Evolutionary conservation across 1,140 invertebrate genomes (phyloP), one percentile per base, ranked within the genome.

Genomic region (Drosophila bocki): DNA sequence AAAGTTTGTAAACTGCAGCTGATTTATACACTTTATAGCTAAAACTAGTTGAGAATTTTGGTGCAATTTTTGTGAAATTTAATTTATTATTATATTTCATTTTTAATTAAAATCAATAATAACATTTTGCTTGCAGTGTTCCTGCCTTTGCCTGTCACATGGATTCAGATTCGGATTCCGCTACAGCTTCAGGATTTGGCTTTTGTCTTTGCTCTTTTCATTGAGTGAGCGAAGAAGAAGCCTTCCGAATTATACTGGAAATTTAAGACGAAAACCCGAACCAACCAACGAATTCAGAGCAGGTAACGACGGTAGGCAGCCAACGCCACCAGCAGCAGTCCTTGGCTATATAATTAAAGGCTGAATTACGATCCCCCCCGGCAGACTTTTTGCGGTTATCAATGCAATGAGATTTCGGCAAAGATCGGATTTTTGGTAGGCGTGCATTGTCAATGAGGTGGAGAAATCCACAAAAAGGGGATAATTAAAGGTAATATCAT

Each of bases 401-500:
- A 69, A 64, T 65, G 67, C 67, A 70, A 47, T 54, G 47, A 22
- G 63, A 70, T 70, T 54, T 54, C 33, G 37, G 51, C 45, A 32
- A 29, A 29, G 61, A 41, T 33, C 15, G 33, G 44, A 50, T 29
- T 33, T 65, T 26, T 17, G 22, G 69, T 39, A 45, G 69, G 69
- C 67, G 69, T 72, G 53, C 67, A 72, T 72, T 72, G 69, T 50
- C 53, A 72, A 72, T 72, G 69, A 72, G 69, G 67, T 71, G 69
- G 53, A 71, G 69, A 72, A 59, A 71, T 71, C 62, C 32, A 51
- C 15, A 53, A 41, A 22, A 42, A 17, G 45, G 69, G 44, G 32
- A 72, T 72, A 72, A 72, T 72, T 72, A 72, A 58, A 71, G 69
- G 69, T 71, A 71, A 72, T 72, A 71, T 33, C 53, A 58, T 72